Evolutionary conservation across 2,113 vertebrate species (phyloP).

Genomic region (Corapipo altera): DNA sequence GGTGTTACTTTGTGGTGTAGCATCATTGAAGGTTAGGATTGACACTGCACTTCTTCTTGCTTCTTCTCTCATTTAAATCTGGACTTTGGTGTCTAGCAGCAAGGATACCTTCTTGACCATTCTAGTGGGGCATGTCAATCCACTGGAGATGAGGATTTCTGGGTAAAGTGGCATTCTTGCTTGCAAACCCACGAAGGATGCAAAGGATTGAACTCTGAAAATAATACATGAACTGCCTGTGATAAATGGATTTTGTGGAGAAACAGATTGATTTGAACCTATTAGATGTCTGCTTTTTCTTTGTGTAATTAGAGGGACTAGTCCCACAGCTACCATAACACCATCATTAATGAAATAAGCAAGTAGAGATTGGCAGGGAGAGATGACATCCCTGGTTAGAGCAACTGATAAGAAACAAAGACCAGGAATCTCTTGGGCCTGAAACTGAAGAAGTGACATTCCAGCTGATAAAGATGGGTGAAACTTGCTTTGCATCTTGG

Average conservation of each 20-base stretch:
- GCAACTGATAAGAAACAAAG: not conserved
- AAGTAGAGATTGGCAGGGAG: not conserved
- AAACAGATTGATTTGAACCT: not conserved
- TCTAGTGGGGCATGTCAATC: fast-evolving
- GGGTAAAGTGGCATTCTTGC: not conserved
- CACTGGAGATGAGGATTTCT: not conserved
- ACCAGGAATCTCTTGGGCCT: not conserved
- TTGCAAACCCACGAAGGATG: not conserved
- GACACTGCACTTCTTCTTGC: not conserved
- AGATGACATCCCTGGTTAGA: not conserved
- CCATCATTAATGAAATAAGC: not conserved
- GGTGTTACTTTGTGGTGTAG: not conserved
- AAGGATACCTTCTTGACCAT: not conserved
- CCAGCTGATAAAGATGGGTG: not conserved
- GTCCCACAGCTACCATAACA: not conserved
- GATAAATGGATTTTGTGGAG: not conserved
- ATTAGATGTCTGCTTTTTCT: not conserved
- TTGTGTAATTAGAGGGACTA: not conserved
- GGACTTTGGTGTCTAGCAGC: not conserved
- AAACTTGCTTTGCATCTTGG: not conserved
- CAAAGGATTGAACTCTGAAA: not conserved
- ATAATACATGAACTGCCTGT: not conserved
- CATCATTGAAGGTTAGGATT: not conserved
- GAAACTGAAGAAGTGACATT: slow-evolving; percentile 6
- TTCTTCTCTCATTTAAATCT: not conserved